phyloP scores from a whole-genome alignment of 2,797 vertebrate species.

The Enteromius unitaeniatus region DNA sequence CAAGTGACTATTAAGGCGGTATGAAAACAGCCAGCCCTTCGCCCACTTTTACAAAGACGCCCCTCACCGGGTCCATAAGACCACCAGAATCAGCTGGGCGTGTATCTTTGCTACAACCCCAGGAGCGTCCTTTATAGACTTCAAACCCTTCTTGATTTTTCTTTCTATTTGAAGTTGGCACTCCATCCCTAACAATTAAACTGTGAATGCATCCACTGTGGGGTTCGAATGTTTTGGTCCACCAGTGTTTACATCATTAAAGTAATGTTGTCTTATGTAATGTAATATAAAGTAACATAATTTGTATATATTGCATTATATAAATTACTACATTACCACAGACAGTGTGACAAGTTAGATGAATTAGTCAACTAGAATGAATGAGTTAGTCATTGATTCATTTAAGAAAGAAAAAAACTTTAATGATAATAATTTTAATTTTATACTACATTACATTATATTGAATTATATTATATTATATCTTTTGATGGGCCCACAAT shows the following conservation, averaged over 20 bases:
- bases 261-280: neutral
- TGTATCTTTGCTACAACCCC: constrained; percentile 49
- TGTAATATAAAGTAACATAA: neutral
- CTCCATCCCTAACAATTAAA: neutral
- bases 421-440: too few relatives aligned
- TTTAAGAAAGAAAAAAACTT: neutral
- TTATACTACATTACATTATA: too few relatives aligned
- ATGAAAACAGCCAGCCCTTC: constrained; percentile 56
- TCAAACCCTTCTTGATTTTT: constrained; percentile 40
- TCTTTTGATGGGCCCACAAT: too few relatives aligned
- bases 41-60: constrained; percentile 47
- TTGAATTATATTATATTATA: too few relatives aligned
- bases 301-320: neutral
- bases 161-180: constrained; percentile 1
- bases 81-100: constrained; percentile 57
- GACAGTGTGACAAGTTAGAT: neutral
- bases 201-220: neutral
- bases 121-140: constrained; percentile 51
- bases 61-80: constrained; percentile 53
- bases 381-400: neutral
- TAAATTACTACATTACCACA: neutral
- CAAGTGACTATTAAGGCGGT: constrained; percentile 59
- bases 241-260: neutral
- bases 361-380: neutral
- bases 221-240: neutral